Base-by-base conservation (phyloP, 2,113 vertebrate species). In the Corydoras maculifer region DNA sequence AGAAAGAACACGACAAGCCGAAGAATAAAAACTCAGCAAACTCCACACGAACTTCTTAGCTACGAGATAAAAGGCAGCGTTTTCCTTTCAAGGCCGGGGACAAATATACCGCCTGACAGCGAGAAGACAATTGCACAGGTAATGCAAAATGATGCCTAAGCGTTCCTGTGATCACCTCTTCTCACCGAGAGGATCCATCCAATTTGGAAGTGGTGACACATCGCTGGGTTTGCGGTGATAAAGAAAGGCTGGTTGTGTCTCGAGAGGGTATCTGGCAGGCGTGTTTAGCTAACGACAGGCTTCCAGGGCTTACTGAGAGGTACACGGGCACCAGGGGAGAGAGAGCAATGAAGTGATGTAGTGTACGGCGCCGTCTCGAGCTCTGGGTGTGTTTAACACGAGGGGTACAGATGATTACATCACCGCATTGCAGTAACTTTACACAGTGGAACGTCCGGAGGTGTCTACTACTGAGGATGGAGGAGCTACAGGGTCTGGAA, bases 71-170 rank as follows among this genome's bases (percentile, higher is more conserved):
- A 80, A 74, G 65, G 10, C 62, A 29, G 31, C 1, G 0, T 57
- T 65, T 76, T 58, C 30, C 50, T 68, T 58, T 65, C 59, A 60
- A 57, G 58, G 18, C 18, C 2, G 8, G 51, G 15, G 67, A 51
- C 53, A 5, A 60, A 69, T 15, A 53, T 35, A 32, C 55, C 51
- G 62, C 10, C 48, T 58, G 58, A 75, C 25, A 70, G 18, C 25
- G 12, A 29, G 9, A 74, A 32, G 71, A 71, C 61, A 73, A 75
- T 62, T 75, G 69, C 59, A 68, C 54, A 13, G 43, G 55, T 58
- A 72, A 78, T 74, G 70, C 53, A 73, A 76, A 78, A 57, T 12
- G 55, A 74, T 64, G 59, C 68, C 75, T 49, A 72, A 74, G 61
- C 25, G 14, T 65, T 54, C 30, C 70, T 57, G 66, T 63, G 62